A percentile compares a stretch with the other conserved stretches of the same genome.
Evolutionary conservation across 2,888 invertebrate genomes (phyloP).

Genomic region (Mesopsocus fuscifrons): DNA sequence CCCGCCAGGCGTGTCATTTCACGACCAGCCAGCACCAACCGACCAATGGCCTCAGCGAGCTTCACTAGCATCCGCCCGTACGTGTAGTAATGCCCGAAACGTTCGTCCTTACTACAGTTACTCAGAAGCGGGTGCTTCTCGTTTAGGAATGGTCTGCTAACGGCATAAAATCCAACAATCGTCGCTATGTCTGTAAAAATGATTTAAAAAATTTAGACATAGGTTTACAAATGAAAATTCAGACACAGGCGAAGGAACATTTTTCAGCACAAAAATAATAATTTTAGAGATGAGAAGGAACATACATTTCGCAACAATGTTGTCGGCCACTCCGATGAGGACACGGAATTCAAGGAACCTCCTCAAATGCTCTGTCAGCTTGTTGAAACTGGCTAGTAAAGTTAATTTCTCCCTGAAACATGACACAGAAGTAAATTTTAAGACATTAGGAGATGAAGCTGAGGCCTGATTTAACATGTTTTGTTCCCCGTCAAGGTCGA

Average conservation of each 20-base stretch:
- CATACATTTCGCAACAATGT: slow-evolving; percentile 89
- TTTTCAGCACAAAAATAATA: slow-evolving; percentile 8
- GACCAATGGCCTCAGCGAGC: slow-evolving; percentile 91
- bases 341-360: slow-evolving; percentile 79
- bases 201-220: slow-evolving; percentile 13
- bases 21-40: slow-evolving; percentile 83
- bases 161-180: slow-evolving; percentile 89
- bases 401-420: slow-evolving; percentile 59
- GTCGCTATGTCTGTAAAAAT: slow-evolving; percentile 67
- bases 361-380: slow-evolving; percentile 64
- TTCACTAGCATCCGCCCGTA: slow-evolving; percentile 93
- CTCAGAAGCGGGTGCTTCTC: slow-evolving; percentile 47
- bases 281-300: too few relatives aligned
- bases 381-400: slow-evolving; percentile 71
- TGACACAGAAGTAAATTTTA: slow-evolving; percentile 14
- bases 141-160: slow-evolving; percentile 84
- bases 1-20: slow-evolving; percentile 89
- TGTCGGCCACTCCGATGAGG: slow-evolving; percentile 86
- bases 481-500: too few relatives aligned
- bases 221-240: too few relatives aligned
- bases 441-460: slow-evolving; percentile 8
- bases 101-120: slow-evolving; percentile 45
- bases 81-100: slow-evolving; percentile 85
- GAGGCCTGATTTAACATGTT: slow-evolving; percentile 6
- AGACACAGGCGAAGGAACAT: background rate